A percentile compares a stretch with the other conserved stretches of the same genome.
phyloP scores from a whole-genome alignment of 1,140 invertebrate species.

The Phenacoccus solenopsis region DNA sequence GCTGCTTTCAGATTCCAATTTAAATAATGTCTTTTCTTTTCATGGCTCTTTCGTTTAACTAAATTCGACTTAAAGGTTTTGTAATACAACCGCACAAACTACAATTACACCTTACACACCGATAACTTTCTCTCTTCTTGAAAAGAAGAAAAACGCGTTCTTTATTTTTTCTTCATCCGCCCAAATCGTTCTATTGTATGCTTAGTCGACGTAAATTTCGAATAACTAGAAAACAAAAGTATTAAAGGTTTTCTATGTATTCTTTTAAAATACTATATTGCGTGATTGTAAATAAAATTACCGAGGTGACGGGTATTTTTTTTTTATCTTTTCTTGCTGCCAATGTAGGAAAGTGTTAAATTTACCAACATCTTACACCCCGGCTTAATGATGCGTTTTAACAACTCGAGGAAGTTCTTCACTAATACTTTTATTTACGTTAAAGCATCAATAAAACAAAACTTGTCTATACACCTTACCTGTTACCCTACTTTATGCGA shows the following conservation, averaged over 20 bases:
- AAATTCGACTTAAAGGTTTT: slow-evolving; percentile 2
- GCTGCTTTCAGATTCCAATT: neutral
- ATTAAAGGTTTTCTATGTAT: neutral
- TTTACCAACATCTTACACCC: too few relatives aligned
- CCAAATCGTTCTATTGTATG: neutral
- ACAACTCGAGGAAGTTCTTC: too few relatives aligned
- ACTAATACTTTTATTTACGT: too few relatives aligned
- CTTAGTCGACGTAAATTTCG: neutral
- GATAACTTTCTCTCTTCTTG: too few relatives aligned
- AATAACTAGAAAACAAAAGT: neutral
- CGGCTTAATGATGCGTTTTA: too few relatives aligned
- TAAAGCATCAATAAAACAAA: too few relatives aligned
- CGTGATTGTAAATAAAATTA: neutral
- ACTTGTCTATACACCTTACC: too few relatives aligned
- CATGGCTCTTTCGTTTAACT: neutral
- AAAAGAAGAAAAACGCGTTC: too few relatives aligned
- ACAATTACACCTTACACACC: neutral
- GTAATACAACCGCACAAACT: neutral
- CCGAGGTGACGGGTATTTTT: neutral
- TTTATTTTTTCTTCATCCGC: neutral
- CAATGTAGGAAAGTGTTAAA: neutral
- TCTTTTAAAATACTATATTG: neutral
- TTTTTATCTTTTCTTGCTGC: neutral
- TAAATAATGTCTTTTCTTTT: slow-evolving; percentile 3
- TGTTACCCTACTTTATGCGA: too few relatives aligned